These are phyloP conservation scores for Adelognathus sp. DNA, from an alignment of 2,888 invertebrate species.

Conservation along the genomic window DNA sequence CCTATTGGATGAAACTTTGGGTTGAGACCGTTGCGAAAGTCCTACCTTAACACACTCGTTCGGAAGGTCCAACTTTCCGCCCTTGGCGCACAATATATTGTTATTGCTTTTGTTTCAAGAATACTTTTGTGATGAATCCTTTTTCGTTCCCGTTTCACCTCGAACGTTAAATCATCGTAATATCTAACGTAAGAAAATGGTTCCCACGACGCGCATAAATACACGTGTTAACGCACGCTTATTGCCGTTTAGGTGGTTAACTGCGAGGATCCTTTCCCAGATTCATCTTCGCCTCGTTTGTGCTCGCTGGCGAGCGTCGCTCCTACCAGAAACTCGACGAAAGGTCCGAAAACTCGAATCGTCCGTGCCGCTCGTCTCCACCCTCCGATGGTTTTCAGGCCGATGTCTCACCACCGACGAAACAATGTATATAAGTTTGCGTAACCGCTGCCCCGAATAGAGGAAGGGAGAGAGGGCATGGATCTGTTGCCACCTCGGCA, in stretches of 20 bases:
- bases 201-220: slow-evolving; percentile 39
- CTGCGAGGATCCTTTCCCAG: not conserved
- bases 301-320: not conserved
- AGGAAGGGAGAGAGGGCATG: too few species aligned
- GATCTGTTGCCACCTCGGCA: slow-evolving; percentile 28
- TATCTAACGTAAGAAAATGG: slow-evolving; percentile 30
- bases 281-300: not conserved
- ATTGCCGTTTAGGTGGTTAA: slow-evolving; percentile 44
- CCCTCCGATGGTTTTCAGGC: slow-evolving; percentile 1
- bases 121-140: too few species aligned
- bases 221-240: slow-evolving; percentile 49
- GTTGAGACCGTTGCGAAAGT: too few species aligned
- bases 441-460: slow-evolving; percentile 48
- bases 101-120: too few species aligned
- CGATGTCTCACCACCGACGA: slow-evolving; percentile 16
- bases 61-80: too few species aligned
- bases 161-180: slow-evolving; percentile 26
- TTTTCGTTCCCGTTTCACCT: not conserved
- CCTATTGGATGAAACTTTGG: too few species aligned
- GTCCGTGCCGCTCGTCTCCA: not conserved
- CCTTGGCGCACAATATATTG: too few species aligned
- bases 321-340: not conserved
- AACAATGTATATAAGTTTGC: slow-evolving; percentile 56
- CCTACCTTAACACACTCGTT: too few species aligned
- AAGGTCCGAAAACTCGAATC: not conserved